Conservation (phyloP, 2,113 vertebrate genomes). For the Petaurus breviceps region DNA sequence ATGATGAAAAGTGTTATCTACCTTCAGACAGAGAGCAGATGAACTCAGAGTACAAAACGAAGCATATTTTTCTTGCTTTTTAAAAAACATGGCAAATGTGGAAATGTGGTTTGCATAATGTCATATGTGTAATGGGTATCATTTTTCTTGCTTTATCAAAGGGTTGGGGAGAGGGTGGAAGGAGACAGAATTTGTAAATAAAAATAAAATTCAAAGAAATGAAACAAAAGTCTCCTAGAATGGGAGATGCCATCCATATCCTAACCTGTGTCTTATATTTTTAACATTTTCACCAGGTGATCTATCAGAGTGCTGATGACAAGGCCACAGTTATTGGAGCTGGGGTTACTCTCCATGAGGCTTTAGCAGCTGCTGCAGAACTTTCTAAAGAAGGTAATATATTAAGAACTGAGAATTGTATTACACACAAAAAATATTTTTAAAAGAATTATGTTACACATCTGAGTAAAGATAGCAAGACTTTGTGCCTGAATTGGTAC, state of each 20-base stretch:
- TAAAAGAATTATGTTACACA: neutral
- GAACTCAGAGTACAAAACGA: neutral
- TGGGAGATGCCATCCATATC: neutral
- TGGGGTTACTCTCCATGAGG: constrained; percentile 91
- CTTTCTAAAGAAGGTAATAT: constrained; percentile 86
- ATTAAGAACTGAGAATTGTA: neutral
- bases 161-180: neutral
- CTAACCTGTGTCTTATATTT: constrained; percentile 25
- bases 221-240: neutral
- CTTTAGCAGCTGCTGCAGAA: constrained; percentile 86
- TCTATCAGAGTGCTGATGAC: constrained; percentile 85
- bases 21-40: neutral
- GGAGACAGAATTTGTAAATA: neutral
- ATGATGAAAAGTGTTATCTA: neutral
- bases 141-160: neutral
- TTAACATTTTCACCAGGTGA: constrained; percentile 81
- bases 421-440: neutral
- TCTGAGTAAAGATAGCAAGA: neutral
- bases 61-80: neutral
- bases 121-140: neutral
- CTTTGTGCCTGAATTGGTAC: neutral
- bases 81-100: neutral
- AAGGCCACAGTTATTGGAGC: constrained; percentile 89
- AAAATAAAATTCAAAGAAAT: neutral
- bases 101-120: neutral